Percentiles rank a stretch among this genome's conserved stretches.
Conservation (phyloP, 2,797 vertebrate species). For the Thaleichthys pacificus region DNA sequence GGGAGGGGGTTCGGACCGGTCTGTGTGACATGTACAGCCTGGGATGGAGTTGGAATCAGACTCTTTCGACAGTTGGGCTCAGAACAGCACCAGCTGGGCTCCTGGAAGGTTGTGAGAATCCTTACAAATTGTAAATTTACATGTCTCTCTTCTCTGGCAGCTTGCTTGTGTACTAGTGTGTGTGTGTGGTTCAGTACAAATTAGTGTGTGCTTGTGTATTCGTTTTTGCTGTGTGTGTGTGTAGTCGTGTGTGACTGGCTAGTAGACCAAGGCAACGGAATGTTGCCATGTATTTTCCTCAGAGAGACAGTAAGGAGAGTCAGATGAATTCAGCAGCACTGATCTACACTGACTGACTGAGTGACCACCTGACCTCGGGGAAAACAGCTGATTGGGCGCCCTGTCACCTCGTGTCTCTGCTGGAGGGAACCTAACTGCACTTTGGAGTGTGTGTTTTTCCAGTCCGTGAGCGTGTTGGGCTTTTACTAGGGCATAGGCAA, state of each 20-base stretch:
- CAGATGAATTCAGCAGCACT: constrained; percentile 25
- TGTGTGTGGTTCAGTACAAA: not conserved
- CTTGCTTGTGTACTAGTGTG: not conserved
- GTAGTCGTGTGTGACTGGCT: not conserved
- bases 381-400: constrained; percentile 57
- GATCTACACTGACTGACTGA: constrained; percentile 60
- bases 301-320: not conserved
- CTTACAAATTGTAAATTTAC: constrained; percentile 24
- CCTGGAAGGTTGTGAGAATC: constrained; percentile 15
- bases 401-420: constrained; percentile 38
- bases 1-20: not conserved
- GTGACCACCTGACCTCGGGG: constrained; percentile 55
- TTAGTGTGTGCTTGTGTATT: not conserved
- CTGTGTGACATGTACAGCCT: constrained; percentile 27
- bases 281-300: too few species aligned
- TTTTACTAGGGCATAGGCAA: constrained; percentile 24
- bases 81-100: constrained; percentile 64
- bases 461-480: constrained; percentile 27
- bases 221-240: not conserved
- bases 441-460: constrained; percentile 15
- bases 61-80: constrained; percentile 8
- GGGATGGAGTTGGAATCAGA: not conserved
- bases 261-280: too few species aligned
- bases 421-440: constrained; percentile 32
- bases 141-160: constrained; percentile 50